Evolutionary conservation across 2,888 invertebrate genomes (phyloP), one percentile per base, ranked within the genome.

Genomic region (Temnothorax rugatulus): DNA sequence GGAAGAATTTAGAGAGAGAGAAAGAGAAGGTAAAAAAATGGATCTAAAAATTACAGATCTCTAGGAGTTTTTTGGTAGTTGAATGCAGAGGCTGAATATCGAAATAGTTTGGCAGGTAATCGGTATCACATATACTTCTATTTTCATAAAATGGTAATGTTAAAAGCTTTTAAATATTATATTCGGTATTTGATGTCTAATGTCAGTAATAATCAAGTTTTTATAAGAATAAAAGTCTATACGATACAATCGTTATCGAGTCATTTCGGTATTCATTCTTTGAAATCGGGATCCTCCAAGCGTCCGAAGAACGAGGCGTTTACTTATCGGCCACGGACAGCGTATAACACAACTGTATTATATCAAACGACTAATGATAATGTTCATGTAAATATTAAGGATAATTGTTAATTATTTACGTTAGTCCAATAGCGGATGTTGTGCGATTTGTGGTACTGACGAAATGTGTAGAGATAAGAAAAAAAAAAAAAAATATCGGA

Each of bases 381-480:
- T 84, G 88, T 71, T 87, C 86, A 50, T 92, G 91, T 92, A 92
- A 82, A 92, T 92, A 92, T 90, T 87, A 83, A 90, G 64, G 75
- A 73, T 89, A 89, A 89, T 89, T 86, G 85, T 89, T 91, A 90
- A 85, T 88, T 89, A 87, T 86, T 79, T 87, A 87, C 84, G 83
- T 89, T 91, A 91, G 87, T 88, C 88, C 69, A 83, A 87, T 92
- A 92, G 87, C 61, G 64, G 79, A 73, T 47, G 83, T 83, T 83
- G 89, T 73, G 84, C 88, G 87, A 88, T 74, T 87, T 89, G 88
- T 87, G 85, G 63, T 63, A 75, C 77, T 68, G 86, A 88, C 63
- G 73, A 86, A 84, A 84, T 86, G 88, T 88, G 91, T 87, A 88
- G 84, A 87, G 88, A 47, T 11, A 41, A 13, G 5, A 50, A 2